A percentile compares a stretch with the other conserved stretches of the same genome.
phyloP scores from a whole-genome alignment of 2,888 invertebrate genomes.

The Agonopterix arenella region DNA sequence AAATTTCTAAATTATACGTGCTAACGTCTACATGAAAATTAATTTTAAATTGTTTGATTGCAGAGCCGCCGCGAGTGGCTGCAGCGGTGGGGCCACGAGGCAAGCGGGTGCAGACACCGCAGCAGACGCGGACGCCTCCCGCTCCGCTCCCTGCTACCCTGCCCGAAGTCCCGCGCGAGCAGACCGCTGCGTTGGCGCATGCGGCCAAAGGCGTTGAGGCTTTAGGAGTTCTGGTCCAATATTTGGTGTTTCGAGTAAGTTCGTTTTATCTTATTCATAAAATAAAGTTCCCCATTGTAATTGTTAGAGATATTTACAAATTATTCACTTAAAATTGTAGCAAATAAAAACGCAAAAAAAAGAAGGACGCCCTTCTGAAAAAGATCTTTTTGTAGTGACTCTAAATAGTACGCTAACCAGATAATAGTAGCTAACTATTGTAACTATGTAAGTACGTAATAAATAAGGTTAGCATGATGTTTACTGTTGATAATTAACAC shows the following conservation, averaged over 20 bases:
- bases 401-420: too few species aligned
- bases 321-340: too few species aligned
- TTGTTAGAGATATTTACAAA: too few species aligned
- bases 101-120: constrained; percentile 64
- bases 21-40: background rate
- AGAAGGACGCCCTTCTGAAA: too few species aligned
- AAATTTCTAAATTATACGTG: too few species aligned
- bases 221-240: constrained; percentile 89
- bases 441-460: too few species aligned
- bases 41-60: constrained; percentile 6
- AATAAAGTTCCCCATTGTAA: background rate
- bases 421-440: too few species aligned
- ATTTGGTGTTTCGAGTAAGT: constrained; percentile 87
- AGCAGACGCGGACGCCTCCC: constrained; percentile 39
- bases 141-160: constrained; percentile 27
- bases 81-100: constrained; percentile 60
- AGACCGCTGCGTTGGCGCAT: constrained; percentile 62
- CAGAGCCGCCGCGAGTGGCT: constrained; percentile 65
- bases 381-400: too few species aligned
- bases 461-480: too few species aligned
- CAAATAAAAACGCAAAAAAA: too few species aligned
- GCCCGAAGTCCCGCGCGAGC: constrained; percentile 38
- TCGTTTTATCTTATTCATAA: background rate
- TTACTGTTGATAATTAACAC: too few species aligned
- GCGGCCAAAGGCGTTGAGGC: constrained; percentile 86